Conservation (phyloP, 2,888 invertebrate species). For the Stenodera caucasica region DNA sequence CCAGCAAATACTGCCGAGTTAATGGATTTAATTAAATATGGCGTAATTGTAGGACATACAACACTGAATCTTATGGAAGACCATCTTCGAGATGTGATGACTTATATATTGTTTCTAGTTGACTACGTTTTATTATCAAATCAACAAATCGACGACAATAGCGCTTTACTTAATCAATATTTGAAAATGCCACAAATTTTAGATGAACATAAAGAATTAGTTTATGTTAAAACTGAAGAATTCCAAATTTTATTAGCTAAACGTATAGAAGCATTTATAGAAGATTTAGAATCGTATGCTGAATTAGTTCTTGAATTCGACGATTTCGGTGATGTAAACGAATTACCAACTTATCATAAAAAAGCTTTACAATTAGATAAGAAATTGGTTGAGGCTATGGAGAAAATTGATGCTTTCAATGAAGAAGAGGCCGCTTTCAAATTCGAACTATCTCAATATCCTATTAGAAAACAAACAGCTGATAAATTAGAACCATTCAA, state of each 20-base stretch:
- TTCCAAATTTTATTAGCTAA: conserved; percentile 81
- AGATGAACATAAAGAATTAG: conserved; percentile 78
- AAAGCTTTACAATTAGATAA: conserved; percentile 79
- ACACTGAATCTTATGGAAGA: conserved; percentile 75
- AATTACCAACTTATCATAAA: conserved; percentile 79
- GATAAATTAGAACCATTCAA: conserved; percentile 85
- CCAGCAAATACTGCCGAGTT: conserved; percentile 84
- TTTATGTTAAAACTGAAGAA: conserved; percentile 80
- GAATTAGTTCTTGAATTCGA: conserved; percentile 83
- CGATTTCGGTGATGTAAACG: conserved; percentile 83
- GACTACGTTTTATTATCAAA: conserved; percentile 81
- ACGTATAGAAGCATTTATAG: conserved; percentile 78
- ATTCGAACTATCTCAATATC: conserved; percentile 87
- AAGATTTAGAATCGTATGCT: conserved; percentile 78
- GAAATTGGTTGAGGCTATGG: conserved; percentile 72
- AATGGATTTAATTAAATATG: conserved; percentile 80
- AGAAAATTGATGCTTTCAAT: conserved; percentile 84
- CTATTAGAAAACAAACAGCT: conserved; percentile 74
- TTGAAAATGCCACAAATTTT: conserved; percentile 78
- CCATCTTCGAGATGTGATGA: conserved; percentile 66
- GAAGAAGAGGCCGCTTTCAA: conserved; percentile 87
- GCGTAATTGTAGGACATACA: conserved; percentile 72
- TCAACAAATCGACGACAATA: conserved; percentile 86
- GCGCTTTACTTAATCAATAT: conserved; percentile 88
- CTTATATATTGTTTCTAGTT: conserved; percentile 79